phyloP scores from a whole-genome alignment of 2,113 vertebrate genomes.

The Columbina picui region DNA sequence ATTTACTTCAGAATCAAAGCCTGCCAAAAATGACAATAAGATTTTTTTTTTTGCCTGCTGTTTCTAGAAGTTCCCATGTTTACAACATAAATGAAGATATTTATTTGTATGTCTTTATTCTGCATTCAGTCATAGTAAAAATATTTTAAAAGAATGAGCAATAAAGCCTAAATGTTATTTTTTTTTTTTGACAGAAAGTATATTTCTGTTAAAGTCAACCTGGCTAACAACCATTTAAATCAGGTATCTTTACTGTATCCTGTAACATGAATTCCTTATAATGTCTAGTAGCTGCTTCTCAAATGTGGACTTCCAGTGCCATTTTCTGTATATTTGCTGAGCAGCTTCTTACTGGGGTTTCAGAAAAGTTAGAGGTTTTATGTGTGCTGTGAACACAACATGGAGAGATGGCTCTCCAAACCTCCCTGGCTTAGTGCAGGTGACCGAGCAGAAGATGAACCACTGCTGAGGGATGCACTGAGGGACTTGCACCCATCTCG shows the following conservation, averaged over 20 bases:
- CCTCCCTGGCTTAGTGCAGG: too few species aligned
- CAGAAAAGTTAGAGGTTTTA: background rate
- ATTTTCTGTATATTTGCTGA: background rate
- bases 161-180: background rate
- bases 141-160: background rate
- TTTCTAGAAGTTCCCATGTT: background rate
- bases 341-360: accelerated
- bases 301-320: background rate
- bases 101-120: background rate
- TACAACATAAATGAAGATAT: background rate
- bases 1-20: background rate
- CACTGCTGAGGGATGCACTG: accelerated
- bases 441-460: accelerated
- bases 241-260: background rate
- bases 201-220: background rate
- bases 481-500: background rate
- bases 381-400: background rate
- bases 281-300: background rate
- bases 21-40: background rate
- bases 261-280: background rate
- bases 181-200: background rate
- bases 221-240: background rate
- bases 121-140: background rate
- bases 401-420: background rate
- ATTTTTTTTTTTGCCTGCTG: background rate